These are phyloP conservation scores for Ia io DNA, from an alignment of 2,113 vertebrate species.

Conservation along the genomic window DNA sequence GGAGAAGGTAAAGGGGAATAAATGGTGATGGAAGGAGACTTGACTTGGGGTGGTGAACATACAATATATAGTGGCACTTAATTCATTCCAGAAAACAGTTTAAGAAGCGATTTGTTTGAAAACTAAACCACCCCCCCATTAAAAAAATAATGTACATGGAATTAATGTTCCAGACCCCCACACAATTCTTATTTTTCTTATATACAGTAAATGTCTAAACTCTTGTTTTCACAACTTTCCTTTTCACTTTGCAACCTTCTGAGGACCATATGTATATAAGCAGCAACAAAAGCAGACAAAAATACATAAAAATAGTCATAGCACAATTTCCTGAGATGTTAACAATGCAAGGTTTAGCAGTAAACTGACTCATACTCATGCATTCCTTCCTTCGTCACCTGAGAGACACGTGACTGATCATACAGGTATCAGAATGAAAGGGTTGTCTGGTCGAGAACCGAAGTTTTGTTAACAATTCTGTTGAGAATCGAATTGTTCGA, in stretches of 20 bases:
- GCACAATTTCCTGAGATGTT: background rate
- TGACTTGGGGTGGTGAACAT: background rate
- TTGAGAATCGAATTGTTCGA: background rate
- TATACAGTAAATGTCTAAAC: background rate
- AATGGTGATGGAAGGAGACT: background rate
- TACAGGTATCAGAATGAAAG: background rate
- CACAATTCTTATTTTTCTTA: background rate
- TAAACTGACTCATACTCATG: background rate
- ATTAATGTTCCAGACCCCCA: background rate
- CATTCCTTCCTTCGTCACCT: background rate
- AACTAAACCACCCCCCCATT: background rate
- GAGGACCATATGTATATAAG: background rate
- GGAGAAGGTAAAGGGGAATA: background rate
- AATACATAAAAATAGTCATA: background rate
- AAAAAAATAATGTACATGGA: background rate
- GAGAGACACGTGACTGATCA: background rate
- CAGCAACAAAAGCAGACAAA: background rate
- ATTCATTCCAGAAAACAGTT: background rate
- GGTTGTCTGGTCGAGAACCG: background rate
- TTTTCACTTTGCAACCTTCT: background rate
- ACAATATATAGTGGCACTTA: background rate
- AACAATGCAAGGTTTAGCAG: background rate
- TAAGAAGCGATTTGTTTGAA: background rate
- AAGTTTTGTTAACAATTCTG: background rate
- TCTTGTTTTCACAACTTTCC: background rate